Conservation (phyloP, 2,888 invertebrate genomes). For the Serripes groenlandicus region DNA sequence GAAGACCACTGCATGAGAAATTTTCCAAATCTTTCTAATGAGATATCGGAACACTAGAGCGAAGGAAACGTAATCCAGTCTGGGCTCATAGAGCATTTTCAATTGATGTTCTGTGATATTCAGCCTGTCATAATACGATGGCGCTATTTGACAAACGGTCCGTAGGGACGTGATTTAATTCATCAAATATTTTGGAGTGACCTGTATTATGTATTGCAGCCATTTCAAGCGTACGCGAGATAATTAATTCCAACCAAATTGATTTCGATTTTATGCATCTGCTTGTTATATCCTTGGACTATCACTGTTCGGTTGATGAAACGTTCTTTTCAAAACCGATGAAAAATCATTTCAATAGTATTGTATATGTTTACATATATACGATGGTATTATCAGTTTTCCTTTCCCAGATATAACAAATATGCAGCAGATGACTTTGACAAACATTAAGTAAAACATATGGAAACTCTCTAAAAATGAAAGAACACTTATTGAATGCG, state of each 20-base stretch:
- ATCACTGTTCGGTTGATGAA: background rate
- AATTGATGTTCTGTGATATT: constrained; percentile 60
- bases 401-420: too few species aligned
- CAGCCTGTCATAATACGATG: constrained; percentile 59
- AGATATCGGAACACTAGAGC: background rate
- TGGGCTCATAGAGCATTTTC: constrained; percentile 31
- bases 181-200: constrained; percentile 51
- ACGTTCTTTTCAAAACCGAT: background rate
- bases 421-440: too few species aligned
- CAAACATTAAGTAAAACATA: too few species aligned
- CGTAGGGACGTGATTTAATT: constrained; percentile 57
- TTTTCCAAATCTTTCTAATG: too few species aligned
- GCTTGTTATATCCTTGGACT: constrained; percentile 17
- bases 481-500: too few species aligned
- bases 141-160: constrained; percentile 59
- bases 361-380: too few species aligned
- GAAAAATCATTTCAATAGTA: too few species aligned
- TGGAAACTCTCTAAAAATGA: too few species aligned
- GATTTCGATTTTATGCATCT: constrained; percentile 49
- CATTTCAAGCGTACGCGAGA: constrained; percentile 31
- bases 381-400: too few species aligned
- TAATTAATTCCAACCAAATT: constrained; percentile 56
- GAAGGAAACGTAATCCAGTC: constrained; percentile 8
- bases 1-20: too few species aligned
- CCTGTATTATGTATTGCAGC: constrained; percentile 29